Evolutionary conservation across 2,797 vertebrate genomes (phyloP), one percentile per base, ranked within the genome.

Genomic region (Cyprinella venusta): DNA sequence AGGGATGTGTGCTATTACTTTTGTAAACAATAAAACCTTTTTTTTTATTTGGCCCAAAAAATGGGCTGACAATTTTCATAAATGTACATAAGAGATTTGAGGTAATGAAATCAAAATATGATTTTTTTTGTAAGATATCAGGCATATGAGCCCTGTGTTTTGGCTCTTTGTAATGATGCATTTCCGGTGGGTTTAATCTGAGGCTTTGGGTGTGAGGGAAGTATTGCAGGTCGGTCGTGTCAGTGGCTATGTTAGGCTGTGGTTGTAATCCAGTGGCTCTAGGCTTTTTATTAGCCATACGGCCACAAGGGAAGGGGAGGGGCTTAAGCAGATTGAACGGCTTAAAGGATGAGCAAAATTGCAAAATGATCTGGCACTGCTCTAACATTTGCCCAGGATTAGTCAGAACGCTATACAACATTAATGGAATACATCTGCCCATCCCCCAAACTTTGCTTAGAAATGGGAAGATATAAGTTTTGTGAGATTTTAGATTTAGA

Each of bases 331-430:
- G 94, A 95, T 95, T 95, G 92, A 90, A 86, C 91, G 86, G 89
- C 94, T 97, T 96, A 96, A 90, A 91, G 93, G 95, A 94, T 97
- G 91, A 94, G 92, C 93, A 90, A 92, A 96, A 96, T 96, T 96
- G n/a, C 56, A 63, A 63, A 92, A 94, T 93, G 89, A 93, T 92
- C 80, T 87, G 84, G 52, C 40, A 64, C 26, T 74, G 79, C 80
- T 80, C 74, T 52, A 86, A 50, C 63, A 74, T 67, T 26, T 78
- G 65, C 64, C 40, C 26, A 59, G 59, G 24, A 50, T 67, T 81
- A 76, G 79, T 42, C 83, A 65, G 40, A 79, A 71, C 26, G 8
- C 74, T 36, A 40, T 82, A 69, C 24, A 48, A 38, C 48, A 86
- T 54, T 68, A 56, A 30, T 79, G 50, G 16, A 48, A 78, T 52